Conservation (phyloP, 2,113 vertebrate genomes). For the Gymnobelideus leadbeateri region DNA sequence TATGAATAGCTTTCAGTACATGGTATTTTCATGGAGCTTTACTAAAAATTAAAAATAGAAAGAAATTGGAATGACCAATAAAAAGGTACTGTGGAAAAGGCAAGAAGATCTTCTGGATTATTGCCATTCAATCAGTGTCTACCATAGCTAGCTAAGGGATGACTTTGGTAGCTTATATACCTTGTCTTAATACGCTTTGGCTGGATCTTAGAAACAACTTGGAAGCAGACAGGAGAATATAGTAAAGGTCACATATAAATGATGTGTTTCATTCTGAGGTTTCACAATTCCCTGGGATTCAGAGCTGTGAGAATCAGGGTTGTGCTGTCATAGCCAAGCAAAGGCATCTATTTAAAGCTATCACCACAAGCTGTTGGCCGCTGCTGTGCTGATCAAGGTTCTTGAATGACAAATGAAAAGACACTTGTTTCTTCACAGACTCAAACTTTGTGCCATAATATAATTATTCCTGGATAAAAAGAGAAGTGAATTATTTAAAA, state of each 20-base stretch:
- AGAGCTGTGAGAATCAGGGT: background rate
- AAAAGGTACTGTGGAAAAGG: background rate
- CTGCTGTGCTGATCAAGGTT: background rate
- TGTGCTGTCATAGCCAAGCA: background rate
- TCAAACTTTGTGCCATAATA: background rate
- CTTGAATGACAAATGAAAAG: background rate
- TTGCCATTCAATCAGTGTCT: background rate
- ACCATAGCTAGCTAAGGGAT: background rate
- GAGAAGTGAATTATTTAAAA: conserved; percentile 1
- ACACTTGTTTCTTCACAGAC: background rate
- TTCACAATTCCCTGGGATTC: background rate
- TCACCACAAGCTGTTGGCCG: background rate
- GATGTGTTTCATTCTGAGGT: background rate
- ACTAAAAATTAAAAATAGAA: conserved; percentile 48
- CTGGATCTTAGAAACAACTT: background rate
- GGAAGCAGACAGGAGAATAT: background rate
- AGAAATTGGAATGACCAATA: background rate
- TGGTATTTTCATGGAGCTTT: background rate
- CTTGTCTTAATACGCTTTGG: background rate
- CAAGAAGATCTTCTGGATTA: background rate
- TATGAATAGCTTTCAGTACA: background rate
- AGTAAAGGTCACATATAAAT: background rate
- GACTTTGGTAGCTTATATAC: background rate
- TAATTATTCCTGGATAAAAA: background rate
- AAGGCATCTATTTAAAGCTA: background rate